Evolutionary conservation across 2,888 invertebrate species (phyloP).

Genomic region (Eueremaeus valkanovi): DNA sequence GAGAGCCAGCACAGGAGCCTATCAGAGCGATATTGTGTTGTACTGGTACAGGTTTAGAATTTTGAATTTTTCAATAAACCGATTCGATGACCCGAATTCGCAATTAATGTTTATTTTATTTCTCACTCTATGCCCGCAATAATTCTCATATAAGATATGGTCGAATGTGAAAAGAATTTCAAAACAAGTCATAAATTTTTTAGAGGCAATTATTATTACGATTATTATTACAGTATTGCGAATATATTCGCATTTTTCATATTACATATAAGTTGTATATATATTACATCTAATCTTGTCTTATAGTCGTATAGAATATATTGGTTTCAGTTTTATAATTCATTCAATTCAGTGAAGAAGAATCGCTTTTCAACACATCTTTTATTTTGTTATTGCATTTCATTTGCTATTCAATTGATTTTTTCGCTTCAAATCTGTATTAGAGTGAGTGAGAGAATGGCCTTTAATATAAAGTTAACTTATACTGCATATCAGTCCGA

Average conservation of each 20-base stretch:
- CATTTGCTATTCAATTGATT: constrained; percentile 7
- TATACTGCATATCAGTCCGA: neutral
- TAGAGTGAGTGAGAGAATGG: no score
- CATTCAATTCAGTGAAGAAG: neutral
- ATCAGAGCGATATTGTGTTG: neutral
- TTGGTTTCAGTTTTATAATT: no score
- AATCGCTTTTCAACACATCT: neutral
- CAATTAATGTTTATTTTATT: constrained; percentile 8
- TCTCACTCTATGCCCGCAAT: neutral
- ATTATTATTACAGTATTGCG: neutral
- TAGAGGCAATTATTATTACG: constrained; percentile 5
- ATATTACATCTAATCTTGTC: neutral
- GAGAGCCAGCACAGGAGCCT: neutral
- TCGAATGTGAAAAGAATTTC: constrained; percentile 22
- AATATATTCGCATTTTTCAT: neutral
- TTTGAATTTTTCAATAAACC: constrained; percentile 19
- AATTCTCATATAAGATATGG: constrained; percentile 1
- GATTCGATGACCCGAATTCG: constrained; percentile 18
- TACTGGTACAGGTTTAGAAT: constrained; percentile 13
- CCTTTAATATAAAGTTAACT: neutral
- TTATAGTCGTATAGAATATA: no score
- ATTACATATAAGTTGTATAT: neutral
- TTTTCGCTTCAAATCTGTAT: neutral
- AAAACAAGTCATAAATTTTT: constrained; percentile 16
- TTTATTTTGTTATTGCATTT: neutral